These are phyloP conservation scores for Acrocephalus kingi DNA, from an alignment of 2,113 vertebrate species.

Conservation along the genomic window DNA sequence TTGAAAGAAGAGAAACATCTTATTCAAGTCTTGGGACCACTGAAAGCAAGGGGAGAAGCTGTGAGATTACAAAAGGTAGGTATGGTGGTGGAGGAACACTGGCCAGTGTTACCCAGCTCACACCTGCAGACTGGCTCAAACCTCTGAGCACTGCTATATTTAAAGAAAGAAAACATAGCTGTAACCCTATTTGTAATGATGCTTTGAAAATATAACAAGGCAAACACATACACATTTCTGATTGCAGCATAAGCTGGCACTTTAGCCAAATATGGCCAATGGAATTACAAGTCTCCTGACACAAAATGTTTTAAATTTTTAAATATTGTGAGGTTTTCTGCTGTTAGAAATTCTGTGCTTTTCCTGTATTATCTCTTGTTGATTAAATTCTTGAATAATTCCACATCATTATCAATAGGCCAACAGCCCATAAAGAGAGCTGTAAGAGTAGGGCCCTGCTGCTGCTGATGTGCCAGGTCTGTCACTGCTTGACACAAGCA, in stretches of 20 bases:
- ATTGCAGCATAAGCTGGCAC: neutral
- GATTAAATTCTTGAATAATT: neutral
- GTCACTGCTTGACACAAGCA: neutral
- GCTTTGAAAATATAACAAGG: neutral
- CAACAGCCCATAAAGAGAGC: neutral
- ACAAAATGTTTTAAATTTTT: neutral
- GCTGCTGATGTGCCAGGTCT: neutral
- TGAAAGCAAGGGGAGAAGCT: neutral
- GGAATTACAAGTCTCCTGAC: neutral
- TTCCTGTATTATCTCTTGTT: neutral
- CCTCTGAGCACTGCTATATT: neutral
- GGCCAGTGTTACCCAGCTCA: neutral
- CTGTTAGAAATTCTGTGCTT: neutral
- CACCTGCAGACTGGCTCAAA: neutral
- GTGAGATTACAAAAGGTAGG: neutral
- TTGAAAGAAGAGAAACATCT: neutral
- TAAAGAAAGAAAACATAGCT: neutral
- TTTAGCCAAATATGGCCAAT: neutral
- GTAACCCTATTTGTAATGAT: neutral
- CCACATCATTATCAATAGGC: neutral
- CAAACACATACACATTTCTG: neutral
- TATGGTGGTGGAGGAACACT: neutral
- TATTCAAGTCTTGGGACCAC: neutral
- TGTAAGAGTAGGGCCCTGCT: neutral
- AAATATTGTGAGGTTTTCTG: neutral